Evolutionary conservation across 1,140 invertebrate genomes (phyloP).

Genomic region (Plutomurus gul): DNA sequence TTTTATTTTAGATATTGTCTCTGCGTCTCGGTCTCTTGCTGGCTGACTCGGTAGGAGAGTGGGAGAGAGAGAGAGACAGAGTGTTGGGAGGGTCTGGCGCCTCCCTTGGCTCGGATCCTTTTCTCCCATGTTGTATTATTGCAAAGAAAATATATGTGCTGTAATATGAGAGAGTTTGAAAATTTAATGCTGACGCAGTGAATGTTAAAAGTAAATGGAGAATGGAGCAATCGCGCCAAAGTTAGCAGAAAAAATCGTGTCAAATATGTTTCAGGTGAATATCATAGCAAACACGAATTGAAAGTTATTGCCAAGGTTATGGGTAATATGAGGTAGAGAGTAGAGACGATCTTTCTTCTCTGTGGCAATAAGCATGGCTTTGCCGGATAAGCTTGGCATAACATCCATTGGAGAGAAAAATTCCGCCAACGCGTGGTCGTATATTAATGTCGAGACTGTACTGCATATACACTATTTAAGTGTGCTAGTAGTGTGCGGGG

Average conservation of each 20-base stretch:
- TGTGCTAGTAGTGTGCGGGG: too few relatives aligned
- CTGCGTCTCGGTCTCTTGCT: background rate
- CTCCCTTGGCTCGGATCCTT: too few relatives aligned
- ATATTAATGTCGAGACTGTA: too few relatives aligned
- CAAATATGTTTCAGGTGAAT: constrained; percentile 8
- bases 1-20: background rate
- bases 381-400: too few relatives aligned
- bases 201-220: constrained; percentile 5
- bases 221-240: background rate
- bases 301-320: constrained; percentile 10
- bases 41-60: too few relatives aligned
- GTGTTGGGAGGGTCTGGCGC: too few relatives aligned
- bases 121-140: too few relatives aligned
- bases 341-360: background rate
- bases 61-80: too few relatives aligned
- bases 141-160: too few relatives aligned
- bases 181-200: background rate
- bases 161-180: constrained; percentile 1
- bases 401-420: too few relatives aligned
- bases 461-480: too few relatives aligned
- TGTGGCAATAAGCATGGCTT: background rate
- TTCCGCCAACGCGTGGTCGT: too few relatives aligned
- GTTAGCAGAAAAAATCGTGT: background rate
- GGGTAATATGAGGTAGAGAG: constrained; percentile 13
- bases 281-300: background rate